A percentile compares a stretch with the other conserved stretches of the same genome.
Evolutionary conservation across 35 echinoderm and acorn worm genomes (phyloP).

Genomic region (Ophioderma brevispina): DNA sequence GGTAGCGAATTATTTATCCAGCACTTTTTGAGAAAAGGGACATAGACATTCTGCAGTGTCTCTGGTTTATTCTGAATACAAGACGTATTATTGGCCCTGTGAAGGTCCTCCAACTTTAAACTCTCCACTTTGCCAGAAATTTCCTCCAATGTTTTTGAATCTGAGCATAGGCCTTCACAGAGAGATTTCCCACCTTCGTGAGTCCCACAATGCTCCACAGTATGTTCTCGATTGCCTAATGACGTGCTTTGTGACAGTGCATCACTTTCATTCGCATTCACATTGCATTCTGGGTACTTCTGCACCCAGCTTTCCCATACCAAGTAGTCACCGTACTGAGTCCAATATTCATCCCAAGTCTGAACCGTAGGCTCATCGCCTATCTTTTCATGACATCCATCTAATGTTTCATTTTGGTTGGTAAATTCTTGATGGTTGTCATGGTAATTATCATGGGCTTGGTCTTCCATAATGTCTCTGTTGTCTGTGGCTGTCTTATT

Average conservation of each 20-base stretch:
- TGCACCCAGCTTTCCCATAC: constrained; percentile 57
- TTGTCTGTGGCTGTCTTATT: neutral
- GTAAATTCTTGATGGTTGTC: no score
- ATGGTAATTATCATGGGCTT: neutral
- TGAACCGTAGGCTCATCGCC: neutral
- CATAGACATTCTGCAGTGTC: neutral
- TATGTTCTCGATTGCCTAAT: neutral
- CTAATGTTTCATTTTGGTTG: neutral
- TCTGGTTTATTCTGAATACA: no score
- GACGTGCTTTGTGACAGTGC: neutral
- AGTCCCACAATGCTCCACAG: neutral
- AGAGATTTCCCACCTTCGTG: neutral
- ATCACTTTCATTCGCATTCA: neutral
- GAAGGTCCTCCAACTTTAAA: no score
- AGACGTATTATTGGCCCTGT: no score
- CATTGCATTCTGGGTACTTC: constrained; percentile 42
- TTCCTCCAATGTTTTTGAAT: no score
- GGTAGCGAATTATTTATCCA: neutral
- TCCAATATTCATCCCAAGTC: constrained; percentile 59
- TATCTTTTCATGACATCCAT: neutral
- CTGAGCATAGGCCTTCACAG: no score
- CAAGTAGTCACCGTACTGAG: constrained; percentile 31
- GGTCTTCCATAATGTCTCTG: neutral
- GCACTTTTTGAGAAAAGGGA: neutral
- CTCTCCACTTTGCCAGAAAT: no score